Evolutionary conservation across 2,888 invertebrate species (phyloP), one percentile per base, ranked within the genome.

Genomic region (Cepaea hortensis): DNA sequence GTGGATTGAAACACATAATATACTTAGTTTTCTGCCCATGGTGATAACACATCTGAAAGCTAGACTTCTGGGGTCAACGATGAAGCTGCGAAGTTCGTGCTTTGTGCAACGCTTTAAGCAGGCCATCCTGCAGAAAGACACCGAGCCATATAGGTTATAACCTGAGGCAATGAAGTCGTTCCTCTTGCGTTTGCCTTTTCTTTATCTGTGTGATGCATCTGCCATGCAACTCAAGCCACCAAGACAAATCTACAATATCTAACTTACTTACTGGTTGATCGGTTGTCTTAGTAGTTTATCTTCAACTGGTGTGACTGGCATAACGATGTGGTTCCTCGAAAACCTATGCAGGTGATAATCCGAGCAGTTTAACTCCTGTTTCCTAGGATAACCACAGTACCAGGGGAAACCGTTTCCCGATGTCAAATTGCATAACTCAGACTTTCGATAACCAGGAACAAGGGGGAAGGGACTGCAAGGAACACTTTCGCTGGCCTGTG

Each of bases 391-490:
- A 11, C 20, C 77, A 55, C 77, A 77, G 77, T 48, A 77, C 77
- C 77, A 77, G 11, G 77, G 77, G 65, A 13, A 13, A 55, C 77
- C 77, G 50, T 77, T 77, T 46, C 46, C 7, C 50, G 6, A 4
- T 5, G 77, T 77, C 46, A 77, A 55, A 50, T 77, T 77, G 35
- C 77, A 77, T 4, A 77, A 15, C 15, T 77, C 77, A 48, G 35
- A 23, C 35, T 23, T 23, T 3, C 35, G n/a, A 23, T 35, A 72
- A n/a, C 72, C 23, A 4, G 72, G 72, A 4, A 72, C 23, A 23
- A 72, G n/a, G 5, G 72, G 72, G 23, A 20, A 23, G 5, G 72
- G 72, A 72, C 72, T 72, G 72, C 72, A 72, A n/a, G 23, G 72
- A 72, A 72, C 72, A 23, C 23, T 6, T 35, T 72, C 72, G n/a